Percentiles rank a stretch among this genome's conserved stretches.
Evolutionary conservation across 1,140 invertebrate species (phyloP).

Genomic region (Phymorhynchus buccinoides): DNA sequence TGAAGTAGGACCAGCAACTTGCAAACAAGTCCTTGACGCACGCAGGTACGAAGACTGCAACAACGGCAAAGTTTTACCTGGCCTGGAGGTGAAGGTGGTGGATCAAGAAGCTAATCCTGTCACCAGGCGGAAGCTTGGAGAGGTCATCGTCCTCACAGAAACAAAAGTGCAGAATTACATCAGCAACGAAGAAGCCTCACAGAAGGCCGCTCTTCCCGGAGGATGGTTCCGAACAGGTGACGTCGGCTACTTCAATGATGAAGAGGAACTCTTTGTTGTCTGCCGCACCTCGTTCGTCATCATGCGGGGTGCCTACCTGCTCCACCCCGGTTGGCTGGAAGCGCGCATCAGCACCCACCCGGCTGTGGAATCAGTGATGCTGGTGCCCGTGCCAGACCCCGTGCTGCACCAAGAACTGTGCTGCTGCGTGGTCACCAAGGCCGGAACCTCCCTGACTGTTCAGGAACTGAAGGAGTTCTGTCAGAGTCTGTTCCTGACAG

Average conservation of each 20-base stretch:
- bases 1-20: neutral
- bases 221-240: conserved; percentile 6
- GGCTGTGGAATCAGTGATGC: neutral
- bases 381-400: conserved; percentile 8
- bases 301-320: conserved; percentile 20
- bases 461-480: conserved; percentile 5
- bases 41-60: neutral
- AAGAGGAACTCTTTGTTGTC: neutral
- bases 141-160: neutral
- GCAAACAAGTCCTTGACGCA: neutral
- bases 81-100: conserved; percentile 1
- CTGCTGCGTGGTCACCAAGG: neutral
- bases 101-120: neutral
- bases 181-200: conserved; percentile 15
- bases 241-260: conserved; percentile 5
- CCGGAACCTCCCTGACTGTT: neutral
- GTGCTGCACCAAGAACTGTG: conserved; percentile 24
- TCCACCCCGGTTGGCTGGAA: conserved; percentile 19
- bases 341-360: neutral
- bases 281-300: neutral
- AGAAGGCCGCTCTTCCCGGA: neutral
- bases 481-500: conserved; percentile 11
- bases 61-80: conserved; percentile 14
- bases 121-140: neutral
- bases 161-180: neutral